Base-by-base conservation (phyloP, 2,113 vertebrate species). In the Thermophis baileyi region DNA sequence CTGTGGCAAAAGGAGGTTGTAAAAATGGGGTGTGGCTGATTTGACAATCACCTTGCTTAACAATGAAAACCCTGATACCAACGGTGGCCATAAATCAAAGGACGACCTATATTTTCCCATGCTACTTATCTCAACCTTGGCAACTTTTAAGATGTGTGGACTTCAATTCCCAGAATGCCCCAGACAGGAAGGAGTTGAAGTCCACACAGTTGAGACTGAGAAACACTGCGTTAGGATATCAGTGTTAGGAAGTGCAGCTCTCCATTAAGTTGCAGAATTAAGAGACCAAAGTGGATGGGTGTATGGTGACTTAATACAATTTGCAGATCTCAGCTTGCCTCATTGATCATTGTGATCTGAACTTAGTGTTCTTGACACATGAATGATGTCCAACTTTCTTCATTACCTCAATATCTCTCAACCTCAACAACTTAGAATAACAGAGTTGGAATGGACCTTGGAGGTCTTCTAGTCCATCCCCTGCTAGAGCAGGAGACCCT, bases 371-470 rank as follows among this genome's bases (percentile, higher is more conserved):
- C 87, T 81, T 63, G 86, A 94, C 57, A 47, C 85, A 44, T 57
- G 92, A 35, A 89, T 85, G 91, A 93, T 91, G 90, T 94, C 92
- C 91, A 91, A 54, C 91, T 46, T 94, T 91, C 91, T 89, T 95
- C 27, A 4, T 63, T 30, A 63, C 9, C 9, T 60, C 24, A 60
- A 30, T 30, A 30, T 30, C 22, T 63, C 57, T 63, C 10, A 63
- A 63, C 27, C 57, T 63, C 57, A 63, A 63, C 9, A 30, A 63
- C 57, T 63, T 30, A 63, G 27, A 63, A 63, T 4, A 12, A 60
- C 57, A 63, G 55, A 60, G 57, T 63, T 63, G 57, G 27, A 63
- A 30, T 1, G 27, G 57, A 63, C 27, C 27, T 63, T 12, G 57
- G 57, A 30, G 57, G 3, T 63, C 57, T 63, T 30, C 57, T 30